phyloP scores from a whole-genome alignment of 2,113 vertebrate species.

The Prolemur simus region DNA sequence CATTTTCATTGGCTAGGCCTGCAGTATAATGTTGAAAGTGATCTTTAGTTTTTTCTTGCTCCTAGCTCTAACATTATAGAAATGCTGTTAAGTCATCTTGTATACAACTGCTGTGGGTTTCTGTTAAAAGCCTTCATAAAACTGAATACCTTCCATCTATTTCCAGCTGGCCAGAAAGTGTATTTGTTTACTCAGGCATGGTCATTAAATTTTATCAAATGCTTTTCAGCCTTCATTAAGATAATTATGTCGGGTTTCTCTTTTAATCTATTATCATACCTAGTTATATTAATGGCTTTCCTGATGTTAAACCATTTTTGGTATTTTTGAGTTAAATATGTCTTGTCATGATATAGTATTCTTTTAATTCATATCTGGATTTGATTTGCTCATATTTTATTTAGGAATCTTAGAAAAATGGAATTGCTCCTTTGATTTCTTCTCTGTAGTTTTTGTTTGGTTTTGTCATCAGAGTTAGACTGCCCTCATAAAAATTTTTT shows the following conservation, averaged over 20 bases:
- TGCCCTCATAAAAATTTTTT: neutral
- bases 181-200: neutral
- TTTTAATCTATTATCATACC: neutral
- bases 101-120: neutral
- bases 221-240: neutral
- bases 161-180: neutral
- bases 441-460: neutral
- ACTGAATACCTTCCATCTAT: neutral
- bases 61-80: neutral
- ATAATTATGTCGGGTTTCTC: neutral
- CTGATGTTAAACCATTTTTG: neutral
- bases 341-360: neutral
- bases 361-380: neutral
- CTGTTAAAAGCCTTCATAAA: neutral
- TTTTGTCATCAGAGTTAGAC: neutral
- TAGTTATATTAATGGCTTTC: neutral
- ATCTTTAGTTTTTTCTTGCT: neutral
- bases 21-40: neutral
- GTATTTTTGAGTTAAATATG: neutral
- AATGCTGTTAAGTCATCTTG: neutral
- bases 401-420: neutral
- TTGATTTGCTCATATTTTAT: slow-evolving; percentile 39
- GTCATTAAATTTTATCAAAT: neutral
- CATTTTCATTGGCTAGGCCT: neutral
- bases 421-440: neutral